Evolutionary conservation across 2,888 invertebrate species (phyloP), one percentile per base, ranked within the genome.

Genomic region (Ennomos quercinarius): DNA sequence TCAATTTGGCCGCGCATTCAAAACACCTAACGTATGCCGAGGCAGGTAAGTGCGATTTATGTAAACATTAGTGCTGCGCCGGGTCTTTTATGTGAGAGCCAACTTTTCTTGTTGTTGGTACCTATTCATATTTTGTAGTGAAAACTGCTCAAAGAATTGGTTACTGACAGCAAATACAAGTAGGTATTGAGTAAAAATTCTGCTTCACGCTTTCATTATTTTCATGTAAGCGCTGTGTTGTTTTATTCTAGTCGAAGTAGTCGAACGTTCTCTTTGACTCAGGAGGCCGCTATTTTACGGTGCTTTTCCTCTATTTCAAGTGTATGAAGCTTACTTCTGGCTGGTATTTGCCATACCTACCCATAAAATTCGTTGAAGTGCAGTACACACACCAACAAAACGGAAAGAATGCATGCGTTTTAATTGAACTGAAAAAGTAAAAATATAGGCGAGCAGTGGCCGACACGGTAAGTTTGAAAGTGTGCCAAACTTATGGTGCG

Each of bases 1-100:
- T 89, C 90, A 90, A 90, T 91, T 90, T 89, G 84, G 87, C 83
- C 76, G 81, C 86, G 84, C 84, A 88, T 89, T 90, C 88, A 90
- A 91, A 91, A 89, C 86, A 87, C 80, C 83, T 79, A 81, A 83
- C 81, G 79, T 81, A 78, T 73, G 73, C 73, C 72, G 77, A 73
- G 74, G 74, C 73, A 83, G 82, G 81, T 84, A 83, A 84, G 80
- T 77, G 81, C 84, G 83, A 86, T 85, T 84, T 86, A 85, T 86
- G 83, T 77, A 86, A 85, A 86, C 84, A 85, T 85, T 83, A 84
- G 78, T 77, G 78, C 73, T 66, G 70, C 64, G 71, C 74, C 74
- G 71, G 64, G 73, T 74, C 76, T 79, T 83, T 81, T 76, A 77
- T 74, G 67, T 60, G 57, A 70, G 64, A 70, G 66, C 66, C 66